A percentile compares a stretch with the other conserved stretches of the same genome.
Evolutionary conservation across 2,113 vertebrate genomes (phyloP).

Genomic region (Piprites chloris): DNA sequence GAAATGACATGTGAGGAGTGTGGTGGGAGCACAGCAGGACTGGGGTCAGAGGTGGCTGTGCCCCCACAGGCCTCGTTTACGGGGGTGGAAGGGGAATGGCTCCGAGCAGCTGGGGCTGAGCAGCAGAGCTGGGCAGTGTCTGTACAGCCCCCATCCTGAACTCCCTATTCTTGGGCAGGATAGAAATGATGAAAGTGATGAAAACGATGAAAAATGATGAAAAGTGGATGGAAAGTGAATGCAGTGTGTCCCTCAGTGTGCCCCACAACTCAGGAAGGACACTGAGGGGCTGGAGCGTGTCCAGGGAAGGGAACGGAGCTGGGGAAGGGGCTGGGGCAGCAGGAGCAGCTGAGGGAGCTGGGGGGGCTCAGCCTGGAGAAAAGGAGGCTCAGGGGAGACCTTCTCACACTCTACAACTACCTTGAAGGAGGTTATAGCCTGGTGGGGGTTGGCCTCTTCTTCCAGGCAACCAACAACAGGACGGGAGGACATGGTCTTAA

Average conservation of each 20-base stretch:
- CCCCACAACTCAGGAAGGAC: neutral
- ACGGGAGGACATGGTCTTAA: neutral
- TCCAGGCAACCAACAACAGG: neutral
- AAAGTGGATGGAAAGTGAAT: neutral
- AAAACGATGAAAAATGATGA: neutral
- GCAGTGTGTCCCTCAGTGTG: neutral
- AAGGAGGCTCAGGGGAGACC: neutral
- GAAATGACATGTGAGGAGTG: neutral
- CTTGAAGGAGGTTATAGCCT: neutral
- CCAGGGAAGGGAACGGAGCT: neutral
- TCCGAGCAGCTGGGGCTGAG: neutral
- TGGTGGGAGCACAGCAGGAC: neutral
- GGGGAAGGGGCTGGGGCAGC: neutral
- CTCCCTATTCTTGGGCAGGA: neutral
- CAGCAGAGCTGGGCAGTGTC: neutral
- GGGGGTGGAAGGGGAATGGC: neutral
- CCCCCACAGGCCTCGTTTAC: rapidly evolving
- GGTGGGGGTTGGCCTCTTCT: neutral
- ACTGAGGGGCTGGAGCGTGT: neutral
- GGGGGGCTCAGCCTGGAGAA: neutral
- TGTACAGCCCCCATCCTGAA: neutral
- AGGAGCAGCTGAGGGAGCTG: neutral
- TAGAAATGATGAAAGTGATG: neutral
- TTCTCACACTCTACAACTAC: neutral
- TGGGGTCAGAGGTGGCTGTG: neutral